Evolutionary conservation across 2,888 invertebrate species (phyloP), one percentile per base, ranked within the genome.

Genomic region (Pachliopta kotzebuea): DNA sequence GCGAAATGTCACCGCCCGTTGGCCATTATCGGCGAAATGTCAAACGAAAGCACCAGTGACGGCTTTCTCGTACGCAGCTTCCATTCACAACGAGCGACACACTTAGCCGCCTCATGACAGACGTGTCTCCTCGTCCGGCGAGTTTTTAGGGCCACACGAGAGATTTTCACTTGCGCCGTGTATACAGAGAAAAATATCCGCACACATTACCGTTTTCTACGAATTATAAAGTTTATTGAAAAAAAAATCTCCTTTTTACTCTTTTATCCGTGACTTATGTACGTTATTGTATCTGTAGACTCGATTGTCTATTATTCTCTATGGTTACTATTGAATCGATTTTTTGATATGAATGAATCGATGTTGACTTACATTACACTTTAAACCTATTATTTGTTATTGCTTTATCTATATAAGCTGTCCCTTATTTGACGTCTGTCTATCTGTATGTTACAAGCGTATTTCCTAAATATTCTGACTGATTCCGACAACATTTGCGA

Each of bases 41-140:
- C 78, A 76, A 79, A 75, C 74, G 77, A 79, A 79, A 76, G 74
- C 73, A 71, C 64, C 67, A 69, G 68, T 67, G 66, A 56, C 68
- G 69, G 72, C 72, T 86, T 85, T 86, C 86, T 77, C 83, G 80
- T 70, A 81, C 83, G 78, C 81, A 81, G 80, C 79, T 78, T 79
- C 81, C 79, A 84, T 84, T 82, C 74, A 76, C 71, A 79, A 79
- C 74, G 69, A 29, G 55, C 67, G 71, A 68, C 71, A 70, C 71
- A 70, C 68, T 68, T 71, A 67, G 50, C 59, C 18, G 62, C 63
- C 54, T n/a, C n/a, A 65, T 56, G 63, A 67, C n/a, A n/a, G n/a
- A n/a, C n/a, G n/a, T n/a, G n/a, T n/a, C n/a, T n/a, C n/a, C n/a
- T n/a, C n/a, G n/a, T n/a, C 50, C 67, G 55, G 20, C 61, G 23